These are phyloP conservation scores for Scaptomyza hsui DNA, from an alignment of 1,140 invertebrate genomes.

Conservation along the genomic window DNA sequence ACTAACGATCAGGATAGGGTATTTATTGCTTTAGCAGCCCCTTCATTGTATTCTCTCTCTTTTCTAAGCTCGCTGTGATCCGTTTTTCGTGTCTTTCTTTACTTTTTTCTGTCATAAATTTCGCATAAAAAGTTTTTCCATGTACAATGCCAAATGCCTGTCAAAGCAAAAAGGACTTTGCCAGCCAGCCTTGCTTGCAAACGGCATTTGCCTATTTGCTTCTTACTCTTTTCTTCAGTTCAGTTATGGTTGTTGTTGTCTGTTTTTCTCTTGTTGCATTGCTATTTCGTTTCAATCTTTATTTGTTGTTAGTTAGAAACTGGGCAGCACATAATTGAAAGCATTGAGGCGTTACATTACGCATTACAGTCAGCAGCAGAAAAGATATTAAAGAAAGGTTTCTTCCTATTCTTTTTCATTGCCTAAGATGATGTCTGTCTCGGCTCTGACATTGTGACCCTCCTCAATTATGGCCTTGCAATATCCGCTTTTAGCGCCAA, in stretches of 20 bases:
- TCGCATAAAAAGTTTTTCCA: slow-evolving; percentile 25
- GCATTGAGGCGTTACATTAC: slow-evolving; percentile 55
- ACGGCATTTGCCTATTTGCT: slow-evolving; percentile 16
- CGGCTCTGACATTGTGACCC: slow-evolving; percentile 21
- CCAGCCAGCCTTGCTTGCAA: background rate
- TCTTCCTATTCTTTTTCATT: background rate
- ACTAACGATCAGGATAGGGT: background rate
- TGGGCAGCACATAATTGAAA: slow-evolving; percentile 61
- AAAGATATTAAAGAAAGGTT: slow-evolving; percentile 13
- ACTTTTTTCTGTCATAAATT: slow-evolving; percentile 40
- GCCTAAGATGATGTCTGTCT: slow-evolving; percentile 7
- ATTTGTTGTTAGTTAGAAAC: background rate
- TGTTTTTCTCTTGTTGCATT: slow-evolving; percentile 24
- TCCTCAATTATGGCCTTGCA: slow-evolving; percentile 25
- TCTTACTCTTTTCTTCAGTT: too few species aligned
- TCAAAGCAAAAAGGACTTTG: slow-evolving; percentile 15
- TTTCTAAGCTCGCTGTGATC: background rate
- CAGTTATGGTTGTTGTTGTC: background rate
- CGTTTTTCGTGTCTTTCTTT: slow-evolving; percentile 13
- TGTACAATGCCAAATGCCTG: slow-evolving; percentile 10
- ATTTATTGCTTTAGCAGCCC: background rate
- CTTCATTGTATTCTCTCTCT: too few species aligned
- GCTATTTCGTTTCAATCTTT: background rate
- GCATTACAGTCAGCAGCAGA: slow-evolving; percentile 35
- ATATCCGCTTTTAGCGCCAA: slow-evolving; percentile 43